Base-by-base conservation (phyloP, 2,797 vertebrate species). In the Rhynchonycteris naso region DNA sequence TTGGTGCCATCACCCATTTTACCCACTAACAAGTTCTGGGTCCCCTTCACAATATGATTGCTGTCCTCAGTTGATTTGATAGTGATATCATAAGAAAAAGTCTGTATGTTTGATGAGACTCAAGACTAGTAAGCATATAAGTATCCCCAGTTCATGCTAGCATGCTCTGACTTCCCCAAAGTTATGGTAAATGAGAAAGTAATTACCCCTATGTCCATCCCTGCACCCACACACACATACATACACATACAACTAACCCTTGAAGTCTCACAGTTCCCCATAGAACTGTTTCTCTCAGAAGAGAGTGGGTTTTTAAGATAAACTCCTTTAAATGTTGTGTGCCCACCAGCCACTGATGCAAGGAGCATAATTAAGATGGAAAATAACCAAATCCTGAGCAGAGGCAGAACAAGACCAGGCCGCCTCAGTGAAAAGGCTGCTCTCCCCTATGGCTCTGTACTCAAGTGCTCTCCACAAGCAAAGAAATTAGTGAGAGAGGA, bases 331-430 rank as follows among this genome's bases (percentile, higher is more conserved):
- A 96, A 96, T 50, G 85, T 96, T 95, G 65, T 96, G 66, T 96
- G 92, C 96, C 96, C 24, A 26, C 93, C 85, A 97, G 93, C 85
- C 92, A 92, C 78, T 78, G 83, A 95, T 21, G 90, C 85, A 96
- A 84, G 21, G 61, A 96, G 22, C 72, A 96, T 96, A 97, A 96
- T 96, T 97, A 96, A 97, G 94, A 95, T 94, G 82, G 94, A 97
- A 97, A 96, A 96, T 91, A 95, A 95, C 80, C 90, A 96, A 96
- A 94, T 94, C 18, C 52, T 96, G 35, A 7, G 33, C 96, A 61
- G 58, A 95, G 38, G 72, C 91, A 95, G 80, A 96, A 90, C 54
- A 91, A 96, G 69, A 81, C 50, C 63, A 85, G 96, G 85, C 90
- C 14, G 65, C 83, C 81, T 94, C 35, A 1, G 65, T 90, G 94